Percentiles rank a stretch among this genome's conserved stretches.
phyloP scores from a whole-genome alignment of 1,140 invertebrate species.

The Ganaspis sp. region DNA sequence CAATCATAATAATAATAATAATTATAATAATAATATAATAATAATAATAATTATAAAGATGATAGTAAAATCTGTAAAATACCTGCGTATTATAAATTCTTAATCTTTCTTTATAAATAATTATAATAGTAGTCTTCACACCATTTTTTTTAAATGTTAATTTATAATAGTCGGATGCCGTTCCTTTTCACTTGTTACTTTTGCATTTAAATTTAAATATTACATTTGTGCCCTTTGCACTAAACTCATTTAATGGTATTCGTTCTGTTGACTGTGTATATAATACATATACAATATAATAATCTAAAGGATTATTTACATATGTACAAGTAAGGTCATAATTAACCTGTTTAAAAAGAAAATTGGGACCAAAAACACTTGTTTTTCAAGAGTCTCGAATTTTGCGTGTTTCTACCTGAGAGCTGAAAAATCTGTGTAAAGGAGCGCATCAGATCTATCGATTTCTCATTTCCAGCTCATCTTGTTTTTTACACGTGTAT shows the following conservation, averaged over 20 bases:
- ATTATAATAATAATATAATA: slow-evolving; percentile 66
- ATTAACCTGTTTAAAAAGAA: slow-evolving; percentile 38
- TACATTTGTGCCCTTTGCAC: slow-evolving; percentile 76
- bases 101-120: slow-evolving; percentile 74
- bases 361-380: neutral
- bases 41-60: slow-evolving; percentile 55
- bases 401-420: neutral
- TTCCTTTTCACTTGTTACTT: slow-evolving; percentile 55
- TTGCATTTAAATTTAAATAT: slow-evolving; percentile 67
- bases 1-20: slow-evolving; percentile 44
- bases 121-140: slow-evolving; percentile 75
- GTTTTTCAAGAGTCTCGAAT: neutral
- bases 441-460: slow-evolving; percentile 28
- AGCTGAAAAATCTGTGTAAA: slow-evolving; percentile 15
- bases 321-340: slow-evolving; percentile 72
- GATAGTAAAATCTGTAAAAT: slow-evolving; percentile 77
- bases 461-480: slow-evolving; percentile 14
- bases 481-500: neutral
- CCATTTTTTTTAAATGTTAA: slow-evolving; percentile 67
- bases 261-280: slow-evolving; percentile 69
- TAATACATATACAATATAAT: slow-evolving; percentile 67
- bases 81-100: slow-evolving; percentile 74
- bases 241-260: slow-evolving; percentile 65
- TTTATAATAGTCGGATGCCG: slow-evolving; percentile 68
- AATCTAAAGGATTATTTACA: slow-evolving; percentile 74